A percentile compares a stretch with the other conserved stretches of the same genome.
phyloP scores from a whole-genome alignment of 2,113 vertebrate species.

The Oceanites oceanicus region DNA sequence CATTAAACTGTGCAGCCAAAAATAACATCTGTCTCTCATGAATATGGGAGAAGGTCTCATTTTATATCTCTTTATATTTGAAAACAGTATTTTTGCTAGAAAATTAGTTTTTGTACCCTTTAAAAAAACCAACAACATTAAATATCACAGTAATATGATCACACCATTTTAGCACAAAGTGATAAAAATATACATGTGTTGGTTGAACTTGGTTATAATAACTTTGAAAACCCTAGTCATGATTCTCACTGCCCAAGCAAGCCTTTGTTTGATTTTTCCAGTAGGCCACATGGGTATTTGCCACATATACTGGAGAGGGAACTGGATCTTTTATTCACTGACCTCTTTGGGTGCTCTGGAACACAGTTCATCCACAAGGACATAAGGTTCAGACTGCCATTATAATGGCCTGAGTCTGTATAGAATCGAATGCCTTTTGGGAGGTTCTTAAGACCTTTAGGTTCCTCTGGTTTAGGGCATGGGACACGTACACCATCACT shows the following conservation, averaged over 20 bases:
- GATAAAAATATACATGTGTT: constrained; percentile 42
- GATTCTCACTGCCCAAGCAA: neutral
- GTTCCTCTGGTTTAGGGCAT: neutral
- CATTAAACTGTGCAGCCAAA: constrained; percentile 73
- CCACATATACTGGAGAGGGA: neutral
- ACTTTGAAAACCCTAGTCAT: constrained; percentile 16
- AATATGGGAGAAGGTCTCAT: constrained; percentile 66
- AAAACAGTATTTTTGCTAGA: constrained; percentile 51
- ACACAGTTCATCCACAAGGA: neutral
- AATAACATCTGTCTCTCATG: constrained; percentile 79
- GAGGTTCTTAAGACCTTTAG: neutral
- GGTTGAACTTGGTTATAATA: neutral
- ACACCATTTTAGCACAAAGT: neutral
- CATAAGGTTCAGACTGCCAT: neutral
- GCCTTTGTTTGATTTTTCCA: neutral
- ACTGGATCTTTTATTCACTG: neutral
- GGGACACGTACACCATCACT: neutral
- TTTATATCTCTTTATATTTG: constrained; percentile 68
- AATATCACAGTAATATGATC: constrained; percentile 16
- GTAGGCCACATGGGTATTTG: neutral
- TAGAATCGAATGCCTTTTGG: neutral
- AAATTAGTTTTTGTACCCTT: constrained; percentile 52
- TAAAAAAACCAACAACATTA: constrained; percentile 43
- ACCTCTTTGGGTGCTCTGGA: neutral
- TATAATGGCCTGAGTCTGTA: neutral